A percentile compares a stretch with the other conserved stretches of the same genome.
These are phyloP conservation scores for Cheirogaleus medius DNA, from an alignment of 2,113 vertebrate species.

Conservation along the genomic window DNA sequence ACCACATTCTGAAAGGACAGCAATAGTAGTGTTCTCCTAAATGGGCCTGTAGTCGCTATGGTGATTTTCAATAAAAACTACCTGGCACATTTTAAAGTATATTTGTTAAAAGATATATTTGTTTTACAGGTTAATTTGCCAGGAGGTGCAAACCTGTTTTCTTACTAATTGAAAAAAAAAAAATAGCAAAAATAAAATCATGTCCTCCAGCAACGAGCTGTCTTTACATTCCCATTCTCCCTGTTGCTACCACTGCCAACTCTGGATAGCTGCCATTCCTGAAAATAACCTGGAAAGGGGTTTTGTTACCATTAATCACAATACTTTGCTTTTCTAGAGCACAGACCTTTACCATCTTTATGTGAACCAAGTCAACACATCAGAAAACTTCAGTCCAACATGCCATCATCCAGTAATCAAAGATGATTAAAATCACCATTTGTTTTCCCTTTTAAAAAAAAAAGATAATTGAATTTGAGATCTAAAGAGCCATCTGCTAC, in stretches of 20 bases:
- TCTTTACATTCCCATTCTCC: constrained; percentile 16
- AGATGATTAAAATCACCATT: neutral
- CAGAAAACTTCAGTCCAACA: neutral
- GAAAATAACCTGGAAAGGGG: neutral
- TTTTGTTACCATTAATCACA: neutral
- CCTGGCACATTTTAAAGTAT: neutral
- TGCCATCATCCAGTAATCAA: neutral
- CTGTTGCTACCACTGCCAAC: neutral
- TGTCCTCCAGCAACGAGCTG: neutral
- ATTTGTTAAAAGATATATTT: constrained; percentile 59
- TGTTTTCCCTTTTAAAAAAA: neutral
- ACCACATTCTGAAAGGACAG: neutral
- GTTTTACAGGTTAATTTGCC: constrained; percentile 57
- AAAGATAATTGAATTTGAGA: neutral
- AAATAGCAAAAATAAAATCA: constrained; percentile 26
- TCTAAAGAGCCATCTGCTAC: neutral
- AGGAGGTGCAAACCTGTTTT: neutral
- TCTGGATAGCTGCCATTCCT: neutral
- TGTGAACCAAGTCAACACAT: neutral
- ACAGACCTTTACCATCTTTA: constrained; percentile 11
- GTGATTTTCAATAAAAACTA: constrained; percentile 43
- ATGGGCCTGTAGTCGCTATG: neutral
- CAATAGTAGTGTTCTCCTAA: neutral
- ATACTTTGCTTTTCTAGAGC: neutral
- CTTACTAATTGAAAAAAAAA: neutral